Evolutionary conservation across 2,113 vertebrate species (phyloP).

Genomic region (Indicator maculatus): DNA sequence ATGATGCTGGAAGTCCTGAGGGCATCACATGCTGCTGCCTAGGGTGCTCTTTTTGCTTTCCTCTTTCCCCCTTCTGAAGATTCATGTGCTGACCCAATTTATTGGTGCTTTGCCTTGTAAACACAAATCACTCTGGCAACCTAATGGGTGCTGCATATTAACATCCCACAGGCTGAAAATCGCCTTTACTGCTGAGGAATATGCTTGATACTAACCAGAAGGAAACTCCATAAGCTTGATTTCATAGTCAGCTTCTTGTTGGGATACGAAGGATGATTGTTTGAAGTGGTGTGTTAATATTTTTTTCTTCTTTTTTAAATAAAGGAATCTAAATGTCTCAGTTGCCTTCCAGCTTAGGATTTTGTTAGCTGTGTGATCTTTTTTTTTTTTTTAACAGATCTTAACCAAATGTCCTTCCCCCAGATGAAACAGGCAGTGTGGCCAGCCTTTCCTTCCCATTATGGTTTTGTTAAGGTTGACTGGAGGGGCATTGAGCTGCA

Average conservation of each 20-base stretch:
- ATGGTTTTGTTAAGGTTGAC: conserved; percentile 25
- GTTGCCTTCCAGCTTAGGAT: background rate
- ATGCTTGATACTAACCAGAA: background rate
- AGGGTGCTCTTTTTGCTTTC: background rate
- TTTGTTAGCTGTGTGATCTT: background rate
- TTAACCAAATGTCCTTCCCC: background rate
- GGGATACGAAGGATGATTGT: background rate
- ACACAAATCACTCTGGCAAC: background rate
- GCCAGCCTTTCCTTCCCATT: background rate
- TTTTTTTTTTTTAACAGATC: background rate
- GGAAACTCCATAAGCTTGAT: background rate
- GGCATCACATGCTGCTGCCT: background rate
- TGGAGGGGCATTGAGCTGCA: background rate
- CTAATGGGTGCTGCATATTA: background rate
- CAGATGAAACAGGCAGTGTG: background rate
- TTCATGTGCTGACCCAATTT: conserved; percentile 14
- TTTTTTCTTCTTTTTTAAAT: too few species aligned
- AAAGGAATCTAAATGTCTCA: background rate
- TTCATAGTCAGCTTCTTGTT: background rate
- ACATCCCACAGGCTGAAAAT: background rate
- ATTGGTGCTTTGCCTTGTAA: background rate
- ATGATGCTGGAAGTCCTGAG: background rate
- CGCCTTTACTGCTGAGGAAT: background rate
- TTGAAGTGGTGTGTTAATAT: background rate
- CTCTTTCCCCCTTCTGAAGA: background rate